Conservation (phyloP, 2,797 vertebrate genomes). For the Darevskia mixta region DNA sequence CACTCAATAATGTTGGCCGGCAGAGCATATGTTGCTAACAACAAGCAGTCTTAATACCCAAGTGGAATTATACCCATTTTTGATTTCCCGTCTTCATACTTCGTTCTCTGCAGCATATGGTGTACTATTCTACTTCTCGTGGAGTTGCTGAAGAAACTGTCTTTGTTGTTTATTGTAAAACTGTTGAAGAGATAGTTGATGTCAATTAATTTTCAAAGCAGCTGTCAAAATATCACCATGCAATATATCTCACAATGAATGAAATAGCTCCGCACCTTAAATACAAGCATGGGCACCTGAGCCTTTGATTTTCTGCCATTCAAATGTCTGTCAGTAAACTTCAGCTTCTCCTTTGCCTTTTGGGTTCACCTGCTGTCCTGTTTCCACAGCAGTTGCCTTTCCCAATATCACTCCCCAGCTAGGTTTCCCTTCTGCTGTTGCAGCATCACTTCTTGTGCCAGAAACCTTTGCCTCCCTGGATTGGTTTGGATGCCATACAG, state of each 20-base stretch:
- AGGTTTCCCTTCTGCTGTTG: too few species aligned
- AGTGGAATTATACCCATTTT: conserved; percentile 91
- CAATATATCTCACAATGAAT: conserved; percentile 14
- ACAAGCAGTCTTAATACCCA: not conserved
- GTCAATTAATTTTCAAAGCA: conserved; percentile 58
- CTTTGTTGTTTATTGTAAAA: conserved; percentile 97
- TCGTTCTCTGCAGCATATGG: conserved; percentile 96
- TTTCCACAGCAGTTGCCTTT: too few species aligned
- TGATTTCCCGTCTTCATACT: conserved; percentile 96
- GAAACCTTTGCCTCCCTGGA: too few species aligned
- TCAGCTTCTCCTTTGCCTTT: too few species aligned
- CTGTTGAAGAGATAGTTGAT: conserved; percentile 75
- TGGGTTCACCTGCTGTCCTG: too few species aligned
- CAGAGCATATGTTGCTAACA: not conserved
- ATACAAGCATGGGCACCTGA: not conserved
- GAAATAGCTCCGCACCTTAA: not conserved
- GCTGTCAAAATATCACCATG: not conserved
- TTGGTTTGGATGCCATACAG: not conserved
- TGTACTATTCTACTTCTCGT: conserved; percentile 97
- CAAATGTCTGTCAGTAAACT: too few species aligned
- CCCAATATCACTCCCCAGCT: too few species aligned
- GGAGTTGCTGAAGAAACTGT: conserved; percentile 98
- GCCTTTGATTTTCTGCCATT: too few species aligned
- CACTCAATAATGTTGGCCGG: not conserved
- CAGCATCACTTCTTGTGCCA: too few species aligned